These are phyloP conservation scores for Pteruthius melanotis DNA, from an alignment of 2,113 vertebrate species.

Conservation along the genomic window DNA sequence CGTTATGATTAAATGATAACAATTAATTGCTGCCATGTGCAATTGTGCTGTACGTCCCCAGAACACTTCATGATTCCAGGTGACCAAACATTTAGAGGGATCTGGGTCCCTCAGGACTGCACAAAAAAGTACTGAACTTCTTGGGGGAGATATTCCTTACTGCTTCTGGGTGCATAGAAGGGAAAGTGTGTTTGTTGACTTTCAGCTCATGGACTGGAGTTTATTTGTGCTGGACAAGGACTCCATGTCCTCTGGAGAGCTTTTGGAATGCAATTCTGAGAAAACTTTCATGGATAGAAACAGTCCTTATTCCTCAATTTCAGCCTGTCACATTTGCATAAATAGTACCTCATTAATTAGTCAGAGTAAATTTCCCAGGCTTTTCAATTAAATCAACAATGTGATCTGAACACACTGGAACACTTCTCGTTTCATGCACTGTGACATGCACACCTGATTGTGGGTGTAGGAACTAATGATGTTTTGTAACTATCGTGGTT, in stretches of 20 bases:
- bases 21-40: not conserved
- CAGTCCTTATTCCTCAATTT: not conserved
- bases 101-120: not conserved
- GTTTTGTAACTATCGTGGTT: accelerated
- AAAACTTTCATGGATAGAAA: not conserved
- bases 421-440: not conserved
- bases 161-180: not conserved
- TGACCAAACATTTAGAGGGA: not conserved
- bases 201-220: not conserved
- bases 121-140: not conserved
- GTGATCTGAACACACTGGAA: not conserved
- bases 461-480: not conserved
- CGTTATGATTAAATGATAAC: not conserved
- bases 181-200: not conserved
- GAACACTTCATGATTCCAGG: not conserved
- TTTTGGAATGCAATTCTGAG: not conserved
- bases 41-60: not conserved
- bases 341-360: not conserved
- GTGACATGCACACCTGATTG: not conserved
- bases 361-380: not conserved
- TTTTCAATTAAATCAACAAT: not conserved
- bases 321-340: not conserved
- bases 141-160: not conserved
- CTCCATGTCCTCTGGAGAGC: not conserved
- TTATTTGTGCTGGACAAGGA: not conserved